Base-by-base conservation (phyloP, 2,888 invertebrate genomes). In the Oegoconia quadripuncta region DNA sequence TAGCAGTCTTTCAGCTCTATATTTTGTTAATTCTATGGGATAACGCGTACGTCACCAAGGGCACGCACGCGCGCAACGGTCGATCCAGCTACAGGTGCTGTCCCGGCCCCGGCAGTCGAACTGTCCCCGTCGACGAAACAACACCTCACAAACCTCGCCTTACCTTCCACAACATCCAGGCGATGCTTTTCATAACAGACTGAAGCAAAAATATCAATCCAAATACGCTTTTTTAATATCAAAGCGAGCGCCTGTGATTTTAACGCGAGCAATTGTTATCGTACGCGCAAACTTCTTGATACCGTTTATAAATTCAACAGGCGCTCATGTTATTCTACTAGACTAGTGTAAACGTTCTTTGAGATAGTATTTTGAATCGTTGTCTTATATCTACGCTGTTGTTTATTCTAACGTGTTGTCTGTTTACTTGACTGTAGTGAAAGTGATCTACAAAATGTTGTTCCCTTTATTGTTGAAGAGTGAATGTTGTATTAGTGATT, bases 41-140 rank as follows among this genome's bases (percentile, higher is more conserved):
- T 55, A 59, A 65, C 68, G 66, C 56, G 68, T 75, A 86, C 86
- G 84, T 87, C 86, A 84, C 67, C 72, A 80, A 76, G 69, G 73
- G 64, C 80, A 82, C 83, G 86, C 84, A 82, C 57, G 88, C 87
- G 87, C 86, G 76, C 64, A 37, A 64, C 68, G 82, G 84, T 87
- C 87, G 87, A 86, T 86, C 50, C 77, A 87, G 79, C 80, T 70
- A 88, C 87, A 87, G 87, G 87, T 87, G 86, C 81, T 66, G 56
- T 59, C 78, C 76, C 76, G 73, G 81, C n/a, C 78, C 27, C 27
- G 27, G 27, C 79, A 86, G 86, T 83, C 73, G 61, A 41, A 59
- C 58, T 55, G 65, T 58, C 70, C 66, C 70, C 65, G 52, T 59
- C 65, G 56, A 48, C 59, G 56, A 48, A 45, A 56, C 46, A 53